Evolutionary conservation across 2,888 invertebrate species (phyloP), one percentile per base, ranked within the genome.

Genomic region (Miltochrista miniata): DNA sequence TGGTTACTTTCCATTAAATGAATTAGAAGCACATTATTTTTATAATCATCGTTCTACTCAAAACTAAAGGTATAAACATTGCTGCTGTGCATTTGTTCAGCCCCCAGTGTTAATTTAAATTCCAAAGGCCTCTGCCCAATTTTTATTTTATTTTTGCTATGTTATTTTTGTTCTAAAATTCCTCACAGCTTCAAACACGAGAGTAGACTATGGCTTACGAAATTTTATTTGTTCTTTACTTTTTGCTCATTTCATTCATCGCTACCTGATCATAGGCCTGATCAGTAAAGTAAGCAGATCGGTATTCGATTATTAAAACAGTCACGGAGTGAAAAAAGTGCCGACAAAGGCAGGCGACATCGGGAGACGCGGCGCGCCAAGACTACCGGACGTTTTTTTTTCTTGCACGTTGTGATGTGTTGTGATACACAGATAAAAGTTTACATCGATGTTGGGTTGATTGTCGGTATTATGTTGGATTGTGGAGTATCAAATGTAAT

Each of bases 301-400:
- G 76, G 76, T 85, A 82, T 88, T 82, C 72, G 79, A 87, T 90
- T 90, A 87, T 86, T 87, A 88, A 90, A 90, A 87, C 87, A 85
- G 90, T 90, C 89, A 88, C 85, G 85, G 82, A 68, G 70, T 50
- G 35, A 24, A 89, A 90, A 90, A 90, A 90, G 80, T 78, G 85
- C 90, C 90, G 90, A 87, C 90, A 90, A 87, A 89, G 76, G 68
- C 72, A 72, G 69, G 72, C 79, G 79, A 75, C 81, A 73, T 66
- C 74, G 69, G 53, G 63, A 68, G 72, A 67, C 72, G 76, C 72
- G 66, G 75, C 76, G 69, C 58, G 49, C 76, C 77, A 49, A 56
- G 75, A 74, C 69, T 74, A 72, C 72, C 71, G 72, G 73, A 69
- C 74, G 75, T 79, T 86, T 85, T 87, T 87, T 4, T 79, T 53